A percentile compares a stretch with the other conserved stretches of the same genome.
Evolutionary conservation across 2,888 invertebrate species (phyloP).

Genomic region (Thymelicus lineola): DNA sequence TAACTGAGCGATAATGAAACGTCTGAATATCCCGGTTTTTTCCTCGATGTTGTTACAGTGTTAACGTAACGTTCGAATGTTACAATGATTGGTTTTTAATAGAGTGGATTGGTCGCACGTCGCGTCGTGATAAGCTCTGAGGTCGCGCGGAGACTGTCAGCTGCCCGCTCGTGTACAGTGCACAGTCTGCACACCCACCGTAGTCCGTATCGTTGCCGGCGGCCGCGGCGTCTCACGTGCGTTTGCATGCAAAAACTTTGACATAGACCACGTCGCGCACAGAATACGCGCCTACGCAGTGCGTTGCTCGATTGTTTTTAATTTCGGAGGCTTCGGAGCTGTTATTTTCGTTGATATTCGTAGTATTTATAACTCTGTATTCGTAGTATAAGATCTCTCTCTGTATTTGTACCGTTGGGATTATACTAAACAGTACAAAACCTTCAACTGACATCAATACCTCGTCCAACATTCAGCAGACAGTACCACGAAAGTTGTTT

Average conservation of each 20-base stretch:
- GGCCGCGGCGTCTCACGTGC: slow-evolving; percentile 73
- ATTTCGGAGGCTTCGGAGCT: neutral
- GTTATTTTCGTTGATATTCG: neutral
- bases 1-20: neutral
- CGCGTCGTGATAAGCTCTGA: slow-evolving; percentile 77
- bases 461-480: no score
- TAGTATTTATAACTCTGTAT: neutral
- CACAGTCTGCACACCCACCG: slow-evolving; percentile 57
- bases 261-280: slow-evolving; percentile 66
- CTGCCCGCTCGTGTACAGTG: no score
- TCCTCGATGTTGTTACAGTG: neutral
- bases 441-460: no score
- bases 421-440: no score
- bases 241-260: slow-evolving; percentile 77
- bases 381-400: no score
- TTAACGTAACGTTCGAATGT: neutral
- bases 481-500: no score
- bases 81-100: slow-evolving; percentile 59
- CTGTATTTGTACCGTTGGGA: no score
- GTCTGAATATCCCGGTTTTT: neutral
- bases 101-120: slow-evolving; percentile 56
- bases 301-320: neutral
- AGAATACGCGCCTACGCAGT: slow-evolving; percentile 57
- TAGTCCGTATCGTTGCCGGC: slow-evolving; percentile 69
- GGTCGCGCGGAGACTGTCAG: slow-evolving; percentile 74